These are phyloP conservation scores for Isurus oxyrinchus DNA, from an alignment of 2,113 vertebrate genomes.

Conservation along the genomic window DNA sequence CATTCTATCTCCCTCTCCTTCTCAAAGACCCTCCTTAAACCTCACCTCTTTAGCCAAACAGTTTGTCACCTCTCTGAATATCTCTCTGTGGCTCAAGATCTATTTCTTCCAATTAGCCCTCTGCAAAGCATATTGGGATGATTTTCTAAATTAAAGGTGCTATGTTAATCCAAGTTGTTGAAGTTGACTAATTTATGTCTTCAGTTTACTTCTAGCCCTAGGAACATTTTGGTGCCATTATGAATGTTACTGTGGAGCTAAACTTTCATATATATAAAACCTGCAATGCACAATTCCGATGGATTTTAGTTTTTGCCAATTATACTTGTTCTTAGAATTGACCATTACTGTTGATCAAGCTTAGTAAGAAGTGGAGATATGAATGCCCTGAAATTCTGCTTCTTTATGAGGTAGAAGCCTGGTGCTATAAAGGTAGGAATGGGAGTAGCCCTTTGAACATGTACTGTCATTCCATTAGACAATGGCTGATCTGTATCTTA, in stretches of 20 bases:
- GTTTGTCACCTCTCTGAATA: neutral
- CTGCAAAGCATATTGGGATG: neutral
- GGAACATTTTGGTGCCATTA: neutral
- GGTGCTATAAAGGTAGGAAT: neutral
- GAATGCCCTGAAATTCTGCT: neutral
- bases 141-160: neutral
- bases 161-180: neutral
- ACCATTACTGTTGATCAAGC: neutral
- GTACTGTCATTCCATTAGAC: neutral
- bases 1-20: neutral
- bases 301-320: too few relatives aligned
- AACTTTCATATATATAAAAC: neutral
- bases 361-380: neutral
- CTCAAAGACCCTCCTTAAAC: too few relatives aligned
- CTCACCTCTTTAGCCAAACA: neutral
- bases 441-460: neutral
- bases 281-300: neutral
- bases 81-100: neutral
- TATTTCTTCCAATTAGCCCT: neutral
- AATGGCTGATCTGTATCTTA: neutral
- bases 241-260: neutral
- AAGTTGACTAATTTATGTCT: neutral
- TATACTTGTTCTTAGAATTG: neutral
- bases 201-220: neutral
- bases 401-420: neutral